These are phyloP conservation scores for Hylaeus anthracinus DNA, from an alignment of 1,140 invertebrate species.

Conservation along the genomic window DNA sequence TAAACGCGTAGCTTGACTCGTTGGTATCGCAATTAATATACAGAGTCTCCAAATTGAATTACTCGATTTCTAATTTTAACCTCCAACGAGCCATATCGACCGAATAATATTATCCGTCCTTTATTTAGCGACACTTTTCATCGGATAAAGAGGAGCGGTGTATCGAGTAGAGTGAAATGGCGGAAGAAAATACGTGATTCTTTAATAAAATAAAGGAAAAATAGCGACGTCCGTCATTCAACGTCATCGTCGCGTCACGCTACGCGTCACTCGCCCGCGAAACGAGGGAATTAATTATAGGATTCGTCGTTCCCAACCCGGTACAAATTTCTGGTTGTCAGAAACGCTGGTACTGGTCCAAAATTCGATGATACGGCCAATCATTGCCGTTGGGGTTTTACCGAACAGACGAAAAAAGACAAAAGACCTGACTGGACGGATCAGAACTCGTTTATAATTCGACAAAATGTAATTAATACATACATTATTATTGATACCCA, in stretches of 20 bases:
- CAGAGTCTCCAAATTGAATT: no score
- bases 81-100: no score
- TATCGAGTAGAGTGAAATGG: no score
- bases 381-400: neutral
- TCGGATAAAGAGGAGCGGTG: no score
- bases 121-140: no score
- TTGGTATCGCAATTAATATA: neutral
- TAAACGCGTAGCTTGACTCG: neutral
- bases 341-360: no score
- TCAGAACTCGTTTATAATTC: no score
- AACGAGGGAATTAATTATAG: conserved; percentile 36
- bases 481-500: no score
- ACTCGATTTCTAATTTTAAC: no score
- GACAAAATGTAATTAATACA: no score
- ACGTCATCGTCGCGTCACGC: conserved; percentile 1
- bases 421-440: neutral
- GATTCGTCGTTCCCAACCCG: conserved; percentile 6
- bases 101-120: no score
- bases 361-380: neutral
- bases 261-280: neutral
- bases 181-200: neutral
- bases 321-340: conserved; percentile 28
- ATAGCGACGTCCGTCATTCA: conserved; percentile 21
- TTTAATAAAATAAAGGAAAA: neutral
- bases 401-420: neutral